These are phyloP conservation scores for Linepithema humile DNA, from an alignment of 1,140 invertebrate species.

Conservation along the genomic window DNA sequence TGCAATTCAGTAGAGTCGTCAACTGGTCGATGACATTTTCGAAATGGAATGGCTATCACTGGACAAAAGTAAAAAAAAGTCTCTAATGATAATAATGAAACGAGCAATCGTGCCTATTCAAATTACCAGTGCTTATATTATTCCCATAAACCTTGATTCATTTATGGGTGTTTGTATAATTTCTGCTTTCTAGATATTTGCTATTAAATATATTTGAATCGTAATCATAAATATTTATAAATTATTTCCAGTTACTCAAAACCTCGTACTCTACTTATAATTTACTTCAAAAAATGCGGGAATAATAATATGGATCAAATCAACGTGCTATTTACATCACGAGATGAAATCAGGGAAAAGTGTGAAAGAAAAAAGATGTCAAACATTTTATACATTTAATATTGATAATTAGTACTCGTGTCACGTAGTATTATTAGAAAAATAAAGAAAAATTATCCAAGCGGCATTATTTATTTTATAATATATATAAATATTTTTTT, in stretches of 20 bases:
- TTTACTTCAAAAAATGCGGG: constrained; percentile 42
- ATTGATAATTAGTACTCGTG: background rate
- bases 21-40: constrained; percentile 46
- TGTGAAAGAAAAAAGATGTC: background rate
- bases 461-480: background rate
- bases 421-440: background rate
- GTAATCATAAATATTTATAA: background rate
- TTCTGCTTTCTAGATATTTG: no score
- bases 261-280: constrained; percentile 60
- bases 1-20: constrained; percentile 11
- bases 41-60: constrained; percentile 42
- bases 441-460: background rate
- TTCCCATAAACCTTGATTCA: constrained; percentile 43
- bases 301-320: background rate
- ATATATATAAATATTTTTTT: background rate
- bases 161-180: constrained; percentile 48
- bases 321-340: background rate
- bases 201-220: background rate
- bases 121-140: constrained; percentile 32
- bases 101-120: constrained; percentile 54
- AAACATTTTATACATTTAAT: background rate
- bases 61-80: background rate
- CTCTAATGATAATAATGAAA: constrained; percentile 52
- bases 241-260: constrained; percentile 61
- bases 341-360: background rate